A percentile compares a stretch with the other conserved stretches of the same genome.
Evolutionary conservation across 1,140 invertebrate species (phyloP).

Genomic region (Drosophila asahinai): DNA sequence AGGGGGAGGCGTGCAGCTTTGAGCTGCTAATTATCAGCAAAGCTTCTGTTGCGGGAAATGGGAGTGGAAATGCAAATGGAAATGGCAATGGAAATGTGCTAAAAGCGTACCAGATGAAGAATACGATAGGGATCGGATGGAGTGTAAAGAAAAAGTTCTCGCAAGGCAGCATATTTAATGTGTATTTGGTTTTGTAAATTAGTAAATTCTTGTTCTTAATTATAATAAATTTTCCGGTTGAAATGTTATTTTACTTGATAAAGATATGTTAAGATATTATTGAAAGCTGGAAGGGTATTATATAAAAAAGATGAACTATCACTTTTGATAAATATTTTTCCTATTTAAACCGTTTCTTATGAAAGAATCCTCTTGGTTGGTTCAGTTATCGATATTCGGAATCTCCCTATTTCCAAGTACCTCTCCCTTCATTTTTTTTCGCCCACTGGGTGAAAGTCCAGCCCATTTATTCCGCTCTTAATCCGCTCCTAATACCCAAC

Average conservation of each 20-base stretch:
- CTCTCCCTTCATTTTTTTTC: not conserved
- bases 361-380: not conserved
- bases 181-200: conserved; percentile 1
- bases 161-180: not conserved
- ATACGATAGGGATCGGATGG: conserved; percentile 8
- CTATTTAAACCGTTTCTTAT: no score
- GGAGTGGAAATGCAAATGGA: conserved; percentile 53
- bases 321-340: no score
- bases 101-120: not conserved
- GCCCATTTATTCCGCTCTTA: conserved; percentile 49
- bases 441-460: conserved; percentile 46
- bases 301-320: no score
- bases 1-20: conserved; percentile 27
- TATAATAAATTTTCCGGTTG: not conserved
- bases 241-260: not conserved
- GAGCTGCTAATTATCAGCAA: conserved; percentile 35
- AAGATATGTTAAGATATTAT: not conserved
- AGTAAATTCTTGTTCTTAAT: not conserved
- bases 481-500: conserved; percentile 60
- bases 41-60: conserved; percentile 42
- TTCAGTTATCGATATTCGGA: conserved; percentile 2
- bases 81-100: conserved; percentile 36
- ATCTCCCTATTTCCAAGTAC: not conserved
- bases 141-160: not conserved
- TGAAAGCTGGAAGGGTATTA: not conserved